phyloP scores from a whole-genome alignment of 2,888 invertebrate genomes.

The Diaprepes abbreviatus region DNA sequence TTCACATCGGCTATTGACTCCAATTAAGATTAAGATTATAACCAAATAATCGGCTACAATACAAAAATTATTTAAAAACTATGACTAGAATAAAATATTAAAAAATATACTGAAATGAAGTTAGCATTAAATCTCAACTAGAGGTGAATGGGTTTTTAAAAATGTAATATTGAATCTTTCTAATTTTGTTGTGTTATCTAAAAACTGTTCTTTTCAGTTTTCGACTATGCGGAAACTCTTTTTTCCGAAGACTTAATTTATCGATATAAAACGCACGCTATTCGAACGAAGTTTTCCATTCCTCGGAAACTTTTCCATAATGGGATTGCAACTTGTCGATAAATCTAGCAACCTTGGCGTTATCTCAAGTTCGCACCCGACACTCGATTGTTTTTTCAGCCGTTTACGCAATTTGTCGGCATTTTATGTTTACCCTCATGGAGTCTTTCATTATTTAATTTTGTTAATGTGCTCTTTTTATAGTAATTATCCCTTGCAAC shows the following conservation, averaged over 20 bases:
- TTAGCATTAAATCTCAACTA: too few species aligned
- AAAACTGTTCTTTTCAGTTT: too few species aligned
- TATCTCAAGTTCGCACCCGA: slow-evolving; percentile 21
- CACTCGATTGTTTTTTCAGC: slow-evolving; percentile 9
- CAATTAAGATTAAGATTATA: too few species aligned
- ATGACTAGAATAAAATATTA: too few species aligned
- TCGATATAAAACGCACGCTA: background rate
- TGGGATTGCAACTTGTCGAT: slow-evolving; percentile 5
- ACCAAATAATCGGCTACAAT: too few species aligned
- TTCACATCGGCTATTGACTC: too few species aligned
- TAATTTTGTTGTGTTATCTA: too few species aligned
- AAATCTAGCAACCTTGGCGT: slow-evolving; percentile 14
- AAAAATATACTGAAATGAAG: too few species aligned
- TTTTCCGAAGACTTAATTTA: slow-evolving; percentile 10
- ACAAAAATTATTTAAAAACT: too few species aligned
- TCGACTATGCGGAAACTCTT: slow-evolving; percentile 10
- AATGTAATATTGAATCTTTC: too few species aligned
- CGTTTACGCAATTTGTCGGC: slow-evolving; percentile 23
- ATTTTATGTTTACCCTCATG: slow-evolving; percentile 1
- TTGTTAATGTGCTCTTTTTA: slow-evolving; percentile 14
- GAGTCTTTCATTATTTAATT: slow-evolving; percentile 19
- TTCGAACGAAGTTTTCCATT: slow-evolving; percentile 1
- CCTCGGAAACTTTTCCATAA: background rate
- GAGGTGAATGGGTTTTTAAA: too few species aligned
- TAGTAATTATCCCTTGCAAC: background rate